Base-by-base conservation (phyloP, 2,888 invertebrate species). In the Chrysomela aeneicollis region DNA sequence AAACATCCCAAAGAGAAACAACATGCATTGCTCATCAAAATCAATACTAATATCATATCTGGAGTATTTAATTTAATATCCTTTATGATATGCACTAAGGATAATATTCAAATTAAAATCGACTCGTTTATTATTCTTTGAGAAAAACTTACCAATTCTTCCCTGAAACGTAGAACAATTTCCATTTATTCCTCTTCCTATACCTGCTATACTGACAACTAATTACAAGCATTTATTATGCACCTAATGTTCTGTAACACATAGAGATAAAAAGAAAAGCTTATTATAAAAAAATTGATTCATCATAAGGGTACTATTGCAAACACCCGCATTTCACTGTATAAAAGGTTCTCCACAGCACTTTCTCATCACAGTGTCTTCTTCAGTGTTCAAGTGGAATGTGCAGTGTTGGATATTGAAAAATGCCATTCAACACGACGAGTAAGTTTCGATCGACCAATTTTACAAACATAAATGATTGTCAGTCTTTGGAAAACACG, bases 231-330 rank as follows among this genome's bases (percentile, higher is more conserved):
- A 42, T 42, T 46, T 9, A 21, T 42, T 46, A 46, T 57, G 15
- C 26, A 57, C 15, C 15, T 15, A 42, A 42, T 15, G 42, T 42
- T 42, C 42, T 57, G 37, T 57, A 66, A 54, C 62, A 54, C 59
- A 50, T 19, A 12, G 30, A 51, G 66, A 66, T 62, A 59, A 66
- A 59, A 66, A 62, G 61, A 69, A 64, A 69, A 64, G 58, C 51
- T 58, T 62, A 55, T 59, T 60, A 55, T 61, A 60, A 67, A 59
- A 69, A 71, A 68, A 69, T 53, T 4, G 46, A 51, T 62, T 49
- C 35, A 63, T 59, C 60, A 71, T 71, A 68, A 63, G 68, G 71
- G 71, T 69, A 70, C 68, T 63, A 42, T 70, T 68, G 65, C 68
- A 68, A 63, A 70, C 52, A 53, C 70, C 70, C 70, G 68, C 70